phyloP scores from a whole-genome alignment of 2,797 vertebrate genomes.

The Saxicola maurus region DNA sequence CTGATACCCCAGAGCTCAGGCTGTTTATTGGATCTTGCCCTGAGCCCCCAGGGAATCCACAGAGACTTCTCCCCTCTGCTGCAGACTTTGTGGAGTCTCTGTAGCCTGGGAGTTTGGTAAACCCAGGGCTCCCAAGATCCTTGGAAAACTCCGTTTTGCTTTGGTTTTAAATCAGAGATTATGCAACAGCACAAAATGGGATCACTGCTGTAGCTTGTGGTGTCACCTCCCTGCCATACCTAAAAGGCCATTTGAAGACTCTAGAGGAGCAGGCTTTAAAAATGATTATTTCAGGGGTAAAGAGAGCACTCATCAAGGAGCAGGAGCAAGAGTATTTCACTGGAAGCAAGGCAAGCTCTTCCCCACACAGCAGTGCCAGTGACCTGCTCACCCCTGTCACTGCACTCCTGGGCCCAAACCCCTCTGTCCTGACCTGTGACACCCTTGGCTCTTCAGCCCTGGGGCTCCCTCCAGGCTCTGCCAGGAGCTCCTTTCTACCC shows the following conservation, averaged over 20 bases:
- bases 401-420: background rate
- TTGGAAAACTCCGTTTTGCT: background rate
- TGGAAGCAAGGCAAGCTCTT: background rate
- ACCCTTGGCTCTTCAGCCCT: background rate
- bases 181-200: rapidly evolving
- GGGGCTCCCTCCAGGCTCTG: background rate
- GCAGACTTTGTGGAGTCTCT: conserved; percentile 14
- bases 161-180: background rate
- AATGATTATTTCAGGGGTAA: background rate
- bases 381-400: background rate
- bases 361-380: background rate
- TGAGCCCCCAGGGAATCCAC: background rate
- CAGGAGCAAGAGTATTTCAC: background rate
- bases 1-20: background rate
- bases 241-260: background rate
- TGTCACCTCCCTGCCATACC: background rate
- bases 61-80: background rate
- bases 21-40: background rate
- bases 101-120: background rate
- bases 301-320: background rate
- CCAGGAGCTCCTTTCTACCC: background rate
- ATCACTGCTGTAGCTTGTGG: rapidly evolving
- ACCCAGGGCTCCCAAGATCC: background rate
- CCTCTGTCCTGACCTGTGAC: background rate
- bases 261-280: background rate